A percentile compares a stretch with the other conserved stretches of the same genome.
These are phyloP conservation scores for Dicrurus megarhynchus DNA, from an alignment of 2,113 vertebrate genomes.

Conservation along the genomic window DNA sequence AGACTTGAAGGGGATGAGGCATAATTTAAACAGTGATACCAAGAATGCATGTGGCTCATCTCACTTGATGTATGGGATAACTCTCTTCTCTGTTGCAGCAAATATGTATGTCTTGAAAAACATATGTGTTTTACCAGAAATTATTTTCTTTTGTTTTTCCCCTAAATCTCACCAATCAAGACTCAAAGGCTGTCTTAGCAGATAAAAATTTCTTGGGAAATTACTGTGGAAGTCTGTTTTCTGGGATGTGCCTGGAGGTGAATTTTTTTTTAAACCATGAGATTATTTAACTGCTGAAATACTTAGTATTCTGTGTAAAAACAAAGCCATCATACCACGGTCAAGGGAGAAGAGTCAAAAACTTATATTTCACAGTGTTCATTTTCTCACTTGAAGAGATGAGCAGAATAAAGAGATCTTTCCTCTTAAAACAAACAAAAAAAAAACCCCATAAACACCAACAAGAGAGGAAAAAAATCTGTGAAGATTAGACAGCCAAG, in stretches of 20 bases:
- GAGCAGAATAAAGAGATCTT: not conserved
- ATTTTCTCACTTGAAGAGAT: not conserved
- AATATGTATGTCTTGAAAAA: not conserved
- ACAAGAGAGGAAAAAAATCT: not conserved
- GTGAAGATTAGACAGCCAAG: not conserved
- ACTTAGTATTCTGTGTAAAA: not conserved
- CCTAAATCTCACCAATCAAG: not conserved
- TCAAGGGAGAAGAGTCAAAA: not conserved
- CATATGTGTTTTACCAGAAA: not conserved
- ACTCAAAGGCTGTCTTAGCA: not conserved
- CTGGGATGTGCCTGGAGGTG: not conserved
- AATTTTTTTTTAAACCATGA: not conserved
- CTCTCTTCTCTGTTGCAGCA: not conserved
- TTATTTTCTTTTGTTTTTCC: not conserved
- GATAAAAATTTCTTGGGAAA: not conserved
- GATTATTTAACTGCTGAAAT: not conserved
- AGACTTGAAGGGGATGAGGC: accelerated
- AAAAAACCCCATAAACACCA: not conserved
- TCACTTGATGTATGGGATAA: not conserved
- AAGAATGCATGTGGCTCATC: not conserved
- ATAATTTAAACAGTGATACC: not conserved
- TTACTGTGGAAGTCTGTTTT: not conserved
- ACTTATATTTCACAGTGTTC: not conserved
- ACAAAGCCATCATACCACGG: not conserved
- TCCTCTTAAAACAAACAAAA: not conserved